Evolutionary conservation across 2,888 invertebrate genomes (phyloP), one percentile per base, ranked within the genome.

Genomic region (Gortyna flavago): DNA sequence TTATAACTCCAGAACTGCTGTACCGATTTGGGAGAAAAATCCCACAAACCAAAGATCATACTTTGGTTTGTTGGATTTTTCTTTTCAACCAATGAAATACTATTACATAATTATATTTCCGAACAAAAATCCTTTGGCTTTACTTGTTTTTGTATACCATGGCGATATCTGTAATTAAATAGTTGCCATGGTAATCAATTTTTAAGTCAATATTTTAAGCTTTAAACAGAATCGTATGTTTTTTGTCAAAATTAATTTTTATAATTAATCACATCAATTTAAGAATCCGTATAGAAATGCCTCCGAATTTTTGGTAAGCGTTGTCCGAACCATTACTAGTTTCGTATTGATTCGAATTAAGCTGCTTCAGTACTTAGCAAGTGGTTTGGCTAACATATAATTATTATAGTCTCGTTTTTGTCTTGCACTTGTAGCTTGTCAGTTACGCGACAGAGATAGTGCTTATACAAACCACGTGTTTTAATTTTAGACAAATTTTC

Each of bases 131-230:
- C 16, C 5, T 16, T 66, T 59, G 2, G 18, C 9, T 32, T 62
- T 38, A 21, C n/a, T 72, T 72, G 3, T n/a, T 54, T 70, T 35
- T 72, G 6, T 48, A 8, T 48, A 38, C 21, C 35, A 51, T 62
- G 16, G 18, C 38, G 57, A 67, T 54, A 57, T 66, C 29, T 69
- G 8, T 32, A 25, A 38, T 32, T n/a, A 79, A 64, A 54, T 8
- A 68, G 59, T 82, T 61, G 32, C 69, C 16, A 72, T 72, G n/a
- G 75, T 21, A 59, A 77, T 38, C 16, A n/a, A n/a, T n/a, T n/a
- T n/a, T n/a, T n/a, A n/a, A 77, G 1, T 44, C 8, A 11, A 65
- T 16, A n/a, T 41, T 35, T 32, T 25, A 51, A 66, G 35, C 16
- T 48, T 51, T 25, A 54, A 59, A n/a, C 38, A 59, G 7, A 41